phyloP scores from a whole-genome alignment of 1,140 invertebrate species.

The Kradibia gibbosae region DNA sequence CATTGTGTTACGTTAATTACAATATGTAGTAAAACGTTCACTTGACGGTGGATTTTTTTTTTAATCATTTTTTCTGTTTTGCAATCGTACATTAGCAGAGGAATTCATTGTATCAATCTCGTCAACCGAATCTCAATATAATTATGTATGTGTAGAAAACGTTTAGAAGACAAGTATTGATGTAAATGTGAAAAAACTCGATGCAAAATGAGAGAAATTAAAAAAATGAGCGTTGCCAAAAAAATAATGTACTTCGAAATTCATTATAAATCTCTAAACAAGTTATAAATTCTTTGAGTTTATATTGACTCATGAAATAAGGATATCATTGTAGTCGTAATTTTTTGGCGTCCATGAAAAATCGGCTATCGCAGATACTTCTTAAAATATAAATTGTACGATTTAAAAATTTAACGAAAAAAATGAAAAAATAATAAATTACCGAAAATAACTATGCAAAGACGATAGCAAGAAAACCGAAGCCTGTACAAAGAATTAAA shows the following conservation, averaged over 20 bases:
- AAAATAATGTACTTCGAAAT: constrained; percentile 9
- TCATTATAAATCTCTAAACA: not conserved
- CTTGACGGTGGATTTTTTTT: constrained; percentile 31
- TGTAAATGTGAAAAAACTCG: constrained; percentile 29
- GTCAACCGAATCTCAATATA: constrained; percentile 48
- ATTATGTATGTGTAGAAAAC: constrained; percentile 44
- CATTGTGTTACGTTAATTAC: constrained; percentile 25
- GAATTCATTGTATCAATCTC: constrained; percentile 30
- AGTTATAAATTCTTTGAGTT: constrained; percentile 1
- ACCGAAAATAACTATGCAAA: constrained; percentile 21
- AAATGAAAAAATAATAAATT: constrained; percentile 9
- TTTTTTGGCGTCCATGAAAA: constrained; percentile 1
- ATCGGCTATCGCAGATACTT: constrained; percentile 4
- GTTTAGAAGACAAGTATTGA: constrained; percentile 31
- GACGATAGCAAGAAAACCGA: constrained; percentile 38
- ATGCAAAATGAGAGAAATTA: not conserved
- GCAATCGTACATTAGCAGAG: constrained; percentile 11
- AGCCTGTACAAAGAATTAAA: constrained; percentile 47
- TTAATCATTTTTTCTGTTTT: constrained; percentile 37
- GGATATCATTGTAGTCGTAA: not conserved
- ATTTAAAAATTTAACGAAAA: not conserved
- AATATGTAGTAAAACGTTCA: not conserved
- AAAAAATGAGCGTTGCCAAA: not conserved
- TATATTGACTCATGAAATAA: not conserved
- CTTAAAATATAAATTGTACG: constrained; percentile 1